Evolutionary conservation across 2,888 invertebrate genomes (phyloP), one percentile per base, ranked within the genome.

Genomic region (Hofmannophila pseudospretella): DNA sequence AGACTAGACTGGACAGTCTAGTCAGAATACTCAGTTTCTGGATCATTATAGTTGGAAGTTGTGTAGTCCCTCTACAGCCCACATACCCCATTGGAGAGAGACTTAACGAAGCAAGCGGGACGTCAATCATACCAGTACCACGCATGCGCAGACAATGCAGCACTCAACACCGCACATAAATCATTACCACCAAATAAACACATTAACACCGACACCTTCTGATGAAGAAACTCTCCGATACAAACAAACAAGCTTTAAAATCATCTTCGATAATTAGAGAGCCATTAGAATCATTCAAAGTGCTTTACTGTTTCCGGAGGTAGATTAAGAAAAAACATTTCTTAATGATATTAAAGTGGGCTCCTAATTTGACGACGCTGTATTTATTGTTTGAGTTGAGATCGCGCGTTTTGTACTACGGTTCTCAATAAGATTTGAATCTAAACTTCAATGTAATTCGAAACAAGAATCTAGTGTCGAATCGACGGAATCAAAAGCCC

Each of bases 51-150:
- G 16, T 16, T 5, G 16, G 16, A 5, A 16, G 16, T 16, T 23
- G 23, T 23, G 23, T 23, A 23, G 23, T n/a, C 1, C n/a, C 8
- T 16, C 16, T n/a, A n/a, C 16, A 16, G 16, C 16, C 16, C 16
- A 16, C 16, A 11, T 5, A 7, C 12, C 5, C 27, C 11, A 12
- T 58, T 67, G 68, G 74, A 73, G 67, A 67, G 66, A 51, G 59
- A 50, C 58, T 61, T 73, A 72, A 78, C 68, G 71, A 75, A 76
- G 65, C 66, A 61, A 63, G 54, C 58, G 59, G 49, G 51, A 58
- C 70, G 76, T 77, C 80, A 79, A 75, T 80, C 81, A 77, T 61
- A 47, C 41, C 31, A 8, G 20, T 8, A 19, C 22, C 22, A 31
- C 46, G 44, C 49, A 63, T 53, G 48, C 49, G 42, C 47, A 47